Evolutionary conservation across 2,113 vertebrate species (phyloP).

Genomic region (Axis porcinus): DNA sequence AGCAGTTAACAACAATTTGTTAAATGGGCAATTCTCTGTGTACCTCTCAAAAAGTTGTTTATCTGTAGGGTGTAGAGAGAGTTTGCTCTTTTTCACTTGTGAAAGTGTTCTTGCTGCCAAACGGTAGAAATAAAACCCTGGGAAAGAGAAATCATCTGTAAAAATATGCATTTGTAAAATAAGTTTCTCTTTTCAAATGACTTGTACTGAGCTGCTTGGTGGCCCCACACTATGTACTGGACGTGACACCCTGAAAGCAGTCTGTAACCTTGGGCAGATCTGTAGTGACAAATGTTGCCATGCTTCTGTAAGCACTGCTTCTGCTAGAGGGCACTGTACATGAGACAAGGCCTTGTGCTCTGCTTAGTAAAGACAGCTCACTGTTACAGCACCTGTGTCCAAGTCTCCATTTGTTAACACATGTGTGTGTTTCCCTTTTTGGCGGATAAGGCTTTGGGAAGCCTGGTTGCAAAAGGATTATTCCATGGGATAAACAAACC

Average conservation of each 20-base stretch:
- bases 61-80: conserved; percentile 72
- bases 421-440: conserved; percentile 65
- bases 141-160: conserved; percentile 75
- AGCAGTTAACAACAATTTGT: conserved; percentile 58
- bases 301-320: conserved; percentile 77
- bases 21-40: conserved; percentile 70
- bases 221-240: conserved; percentile 63
- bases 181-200: conserved; percentile 74
- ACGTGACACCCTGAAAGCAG: conserved; percentile 55
- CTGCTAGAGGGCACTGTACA: conserved; percentile 76
- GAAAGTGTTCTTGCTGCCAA: conserved; percentile 75
- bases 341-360: conserved; percentile 72
- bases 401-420: conserved; percentile 81
- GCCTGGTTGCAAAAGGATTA: conserved; percentile 54
- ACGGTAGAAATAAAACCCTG: conserved; percentile 75
- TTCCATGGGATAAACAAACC: conserved; percentile 39
- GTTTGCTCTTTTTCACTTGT: conserved; percentile 73
- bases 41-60: conserved; percentile 73
- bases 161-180: conserved; percentile 73
- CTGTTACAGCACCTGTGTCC: conserved; percentile 76
- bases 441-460: conserved; percentile 44
- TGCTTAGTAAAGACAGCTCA: conserved; percentile 79
- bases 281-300: conserved; percentile 64
- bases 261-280: conserved; percentile 46
- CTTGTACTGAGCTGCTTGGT: conserved; percentile 71